Evolutionary conservation across 2,888 invertebrate genomes (phyloP).

Genomic region (Parapristionchus giblindavisi): DNA sequence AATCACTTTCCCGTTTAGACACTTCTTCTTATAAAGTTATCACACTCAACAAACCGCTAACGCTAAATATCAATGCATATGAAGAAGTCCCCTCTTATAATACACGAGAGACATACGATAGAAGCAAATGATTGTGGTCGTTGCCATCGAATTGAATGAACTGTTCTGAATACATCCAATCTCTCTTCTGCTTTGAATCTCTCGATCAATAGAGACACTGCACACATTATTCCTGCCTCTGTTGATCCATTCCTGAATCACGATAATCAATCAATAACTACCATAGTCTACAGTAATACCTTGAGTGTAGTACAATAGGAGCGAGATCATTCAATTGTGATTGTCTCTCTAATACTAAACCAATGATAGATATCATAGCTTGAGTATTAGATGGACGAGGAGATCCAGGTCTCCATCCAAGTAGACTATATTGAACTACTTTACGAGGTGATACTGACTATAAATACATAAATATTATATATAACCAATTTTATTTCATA

Average conservation of each 20-base stretch:
- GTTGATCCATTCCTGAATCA: slow-evolving; percentile 62
- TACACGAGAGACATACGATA: slow-evolving; percentile 38
- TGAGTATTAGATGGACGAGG: slow-evolving; percentile 53
- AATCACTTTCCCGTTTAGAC: no score
- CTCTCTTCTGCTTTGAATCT: slow-evolving; percentile 65
- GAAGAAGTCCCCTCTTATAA: background rate
- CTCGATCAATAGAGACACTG: slow-evolving; percentile 65
- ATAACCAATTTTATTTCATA: slow-evolving; percentile 4
- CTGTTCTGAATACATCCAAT: slow-evolving; percentile 65
- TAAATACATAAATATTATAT: slow-evolving; percentile 30
- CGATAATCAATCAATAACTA: background rate
- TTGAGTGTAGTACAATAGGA: slow-evolving; percentile 87
- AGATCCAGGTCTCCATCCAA: slow-evolving; percentile 57
- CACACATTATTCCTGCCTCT: slow-evolving; percentile 62
- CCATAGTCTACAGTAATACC: slow-evolving; percentile 71
- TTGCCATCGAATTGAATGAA: slow-evolving; percentile 39
- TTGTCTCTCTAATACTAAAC: slow-evolving; percentile 76
- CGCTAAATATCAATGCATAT: background rate
- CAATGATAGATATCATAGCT: slow-evolving; percentile 74
- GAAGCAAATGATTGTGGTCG: slow-evolving; percentile 49
- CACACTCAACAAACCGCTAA: background rate
- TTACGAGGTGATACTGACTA: slow-evolving; percentile 33
- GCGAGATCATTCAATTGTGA: slow-evolving; percentile 76
- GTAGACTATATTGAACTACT: slow-evolving; percentile 63
- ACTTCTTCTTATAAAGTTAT: background rate